Evolutionary conservation across 2,888 invertebrate genomes (phyloP), one percentile per base, ranked within the genome.

Genomic region (Fissipunctia ypsillon): DNA sequence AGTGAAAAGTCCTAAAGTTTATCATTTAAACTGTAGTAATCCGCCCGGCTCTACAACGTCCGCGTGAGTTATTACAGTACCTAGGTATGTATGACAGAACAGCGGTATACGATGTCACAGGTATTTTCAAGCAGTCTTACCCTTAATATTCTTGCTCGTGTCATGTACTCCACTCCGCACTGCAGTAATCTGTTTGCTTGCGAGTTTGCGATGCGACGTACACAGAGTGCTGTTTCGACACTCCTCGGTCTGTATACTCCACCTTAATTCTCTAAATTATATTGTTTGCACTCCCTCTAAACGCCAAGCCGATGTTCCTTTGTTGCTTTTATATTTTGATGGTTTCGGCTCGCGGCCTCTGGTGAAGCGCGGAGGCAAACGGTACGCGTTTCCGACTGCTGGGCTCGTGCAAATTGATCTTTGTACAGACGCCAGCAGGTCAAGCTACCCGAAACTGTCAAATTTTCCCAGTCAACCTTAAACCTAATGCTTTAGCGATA

Each of bases 181-280:
- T 71, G 66, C 57, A 77, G 82, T 80, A 81, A 81, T 83, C 64
- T 81, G 80, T 83, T 74, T 83, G 69, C 69, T 56, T 52, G 60
- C 41, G 31, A 83, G 63, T 79, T 83, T 83, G 74, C 57, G 52
- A 66, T 69, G 82, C 45, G 57, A 52, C 41, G 60, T 68, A 59
- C 45, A 31, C n/a, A 45, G 56, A 69, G 31, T 52, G 66, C 59
- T 52, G 28, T 72, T 78, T 72, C 59, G 67, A 48, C 67, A 56
- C 73, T 70, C 50, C 38, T 50, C 14, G 9, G 43, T 45, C 35
- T 52, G 19, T 69, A 19, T 56, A 69, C 31, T 64, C n/a, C 60
- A 64, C 67, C 67, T 68, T 74, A 79, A 81, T 64, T 83, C 56
- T 52, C 69, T 67, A 68, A 83, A 69, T 80, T 73, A 73, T 67